Percentiles rank a stretch among this genome's conserved stretches.
Conservation (phyloP, 2,797 vertebrate species). For the Cyclopterus lumpus region DNA sequence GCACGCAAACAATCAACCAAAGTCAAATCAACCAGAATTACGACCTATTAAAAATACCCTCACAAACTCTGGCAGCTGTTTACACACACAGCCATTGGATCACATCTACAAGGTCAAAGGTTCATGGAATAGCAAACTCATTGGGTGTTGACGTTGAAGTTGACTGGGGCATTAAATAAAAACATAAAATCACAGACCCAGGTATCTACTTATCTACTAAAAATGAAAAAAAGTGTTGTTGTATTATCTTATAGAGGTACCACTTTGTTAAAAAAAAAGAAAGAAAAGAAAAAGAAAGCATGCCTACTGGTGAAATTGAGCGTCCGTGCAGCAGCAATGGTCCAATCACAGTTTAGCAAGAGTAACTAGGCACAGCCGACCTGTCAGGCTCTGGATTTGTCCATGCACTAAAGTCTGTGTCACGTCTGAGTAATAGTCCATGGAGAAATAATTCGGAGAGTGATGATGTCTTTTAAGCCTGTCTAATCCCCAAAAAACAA, state of each 20-base stretch:
- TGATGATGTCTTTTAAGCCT: neutral
- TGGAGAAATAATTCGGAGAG: neutral
- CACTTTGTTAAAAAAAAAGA: neutral
- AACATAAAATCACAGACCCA: neutral
- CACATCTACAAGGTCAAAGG: neutral
- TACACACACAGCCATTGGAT: neutral
- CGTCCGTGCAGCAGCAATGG: neutral
- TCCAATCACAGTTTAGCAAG: neutral
- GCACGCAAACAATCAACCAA: neutral
- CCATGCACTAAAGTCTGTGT: neutral
- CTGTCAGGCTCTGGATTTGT: neutral
- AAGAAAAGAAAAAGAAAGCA: neutral
- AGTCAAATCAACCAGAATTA: slow-evolving; percentile 7
- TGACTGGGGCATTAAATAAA: neutral
- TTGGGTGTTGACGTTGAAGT: neutral
- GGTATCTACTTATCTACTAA: no score
- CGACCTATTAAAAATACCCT: neutral
- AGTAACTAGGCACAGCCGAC: neutral
- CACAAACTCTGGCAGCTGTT: neutral
- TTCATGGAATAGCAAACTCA: neutral
- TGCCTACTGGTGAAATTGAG: neutral
- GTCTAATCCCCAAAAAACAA: neutral
- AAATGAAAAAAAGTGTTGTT: no score
- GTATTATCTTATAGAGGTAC: neutral
- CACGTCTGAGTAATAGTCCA: neutral